Evolutionary conservation across 92 coral and sea anemone genomes (phyloP).

Genomic region (Epizoanthus ramosus): DNA sequence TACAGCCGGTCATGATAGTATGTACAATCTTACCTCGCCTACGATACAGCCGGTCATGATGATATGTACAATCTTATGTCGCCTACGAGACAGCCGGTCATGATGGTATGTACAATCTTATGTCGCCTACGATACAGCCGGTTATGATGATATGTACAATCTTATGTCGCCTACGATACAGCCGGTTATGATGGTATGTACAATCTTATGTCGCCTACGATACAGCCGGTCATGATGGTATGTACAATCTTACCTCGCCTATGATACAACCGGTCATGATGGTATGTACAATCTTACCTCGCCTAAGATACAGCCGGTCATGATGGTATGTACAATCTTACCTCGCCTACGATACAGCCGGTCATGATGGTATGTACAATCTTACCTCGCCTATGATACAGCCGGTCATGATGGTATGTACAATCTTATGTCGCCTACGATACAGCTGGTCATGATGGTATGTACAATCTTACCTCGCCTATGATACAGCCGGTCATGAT

Average conservation of each 20-base stretch:
- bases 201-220: slow-evolving; percentile 97
- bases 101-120: slow-evolving; percentile 92
- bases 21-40: slow-evolving; percentile 93
- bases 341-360: slow-evolving; percentile 88
- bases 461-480: slow-evolving; percentile 90
- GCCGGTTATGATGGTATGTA: slow-evolving; percentile 81
- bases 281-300: slow-evolving; percentile 95
- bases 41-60: slow-evolving; percentile 86
- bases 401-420: slow-evolving; percentile 82
- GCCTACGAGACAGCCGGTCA: slow-evolving; percentile 83
- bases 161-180: slow-evolving; percentile 93
- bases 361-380: slow-evolving; percentile 90
- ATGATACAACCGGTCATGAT: slow-evolving; percentile 85
- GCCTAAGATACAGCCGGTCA: slow-evolving; percentile 83
- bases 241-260: slow-evolving; percentile 93
- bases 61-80: slow-evolving; percentile 95
- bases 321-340: slow-evolving; percentile 92
- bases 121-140: slow-evolving; percentile 87
- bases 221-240: slow-evolving; percentile 86
- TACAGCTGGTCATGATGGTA: slow-evolving; percentile 86
- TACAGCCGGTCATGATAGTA: slow-evolving; percentile 86
- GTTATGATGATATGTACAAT: slow-evolving; percentile 89
- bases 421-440: slow-evolving; percentile 97
- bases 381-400: slow-evolving; percentile 94
- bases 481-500: too few species aligned